Evolutionary conservation across 2,113 vertebrate genomes (phyloP).

Genomic region (Hemiprocne comata): DNA sequence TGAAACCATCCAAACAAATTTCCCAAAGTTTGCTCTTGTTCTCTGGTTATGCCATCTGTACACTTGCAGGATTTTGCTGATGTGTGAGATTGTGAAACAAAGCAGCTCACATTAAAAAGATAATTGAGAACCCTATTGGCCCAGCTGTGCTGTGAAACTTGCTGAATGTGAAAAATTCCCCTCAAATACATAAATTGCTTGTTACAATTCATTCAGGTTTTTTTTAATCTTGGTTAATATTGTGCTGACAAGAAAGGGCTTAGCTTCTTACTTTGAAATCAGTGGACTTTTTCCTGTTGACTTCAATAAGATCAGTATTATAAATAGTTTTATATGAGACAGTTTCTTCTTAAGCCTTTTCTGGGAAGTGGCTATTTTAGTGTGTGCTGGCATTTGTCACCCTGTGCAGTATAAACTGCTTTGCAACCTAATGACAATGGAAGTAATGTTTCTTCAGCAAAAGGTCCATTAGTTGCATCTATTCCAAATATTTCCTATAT

Average conservation of each 20-base stretch:
- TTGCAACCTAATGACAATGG: neutral
- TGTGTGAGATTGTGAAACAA: slow-evolving; percentile 5
- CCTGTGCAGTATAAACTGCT: neutral
- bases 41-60: slow-evolving; percentile 33
- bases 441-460: neutral
- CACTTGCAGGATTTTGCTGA: slow-evolving; percentile 46
- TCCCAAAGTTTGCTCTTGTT: slow-evolving; percentile 2
- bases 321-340: neutral
- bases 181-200: slow-evolving; percentile 29
- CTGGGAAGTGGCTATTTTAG: neutral
- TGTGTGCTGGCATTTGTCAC: neutral
- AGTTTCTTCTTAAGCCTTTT: neutral
- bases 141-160: slow-evolving; percentile 50
- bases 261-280: neutral
- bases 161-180: slow-evolving; percentile 22
- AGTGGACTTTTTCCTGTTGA: neutral
- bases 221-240: slow-evolving; percentile 40
- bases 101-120: slow-evolving; percentile 38
- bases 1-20: neutral
- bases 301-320: neutral
- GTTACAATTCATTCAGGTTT: slow-evolving; percentile 42
- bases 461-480: neutral
- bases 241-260: neutral
- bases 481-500: neutral
- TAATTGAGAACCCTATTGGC: slow-evolving; percentile 19